Evolutionary conservation across 2,888 invertebrate species (phyloP).

Genomic region (Ptilodon capucinus): DNA sequence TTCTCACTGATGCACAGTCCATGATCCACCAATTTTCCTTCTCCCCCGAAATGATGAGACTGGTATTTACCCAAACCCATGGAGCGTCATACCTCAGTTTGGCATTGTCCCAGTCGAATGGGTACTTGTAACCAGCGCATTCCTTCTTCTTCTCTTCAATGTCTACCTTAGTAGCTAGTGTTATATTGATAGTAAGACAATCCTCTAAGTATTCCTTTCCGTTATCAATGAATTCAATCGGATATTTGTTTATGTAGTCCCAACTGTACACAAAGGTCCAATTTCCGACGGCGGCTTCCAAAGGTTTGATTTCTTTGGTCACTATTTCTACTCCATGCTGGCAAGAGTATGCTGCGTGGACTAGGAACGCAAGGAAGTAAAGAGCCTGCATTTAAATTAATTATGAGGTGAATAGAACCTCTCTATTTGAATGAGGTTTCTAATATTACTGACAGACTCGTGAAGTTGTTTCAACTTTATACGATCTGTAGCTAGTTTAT

Average conservation of each 20-base stretch:
- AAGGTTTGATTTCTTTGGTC: conserved; percentile 1
- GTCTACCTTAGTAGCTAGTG: conserved; percentile 1
- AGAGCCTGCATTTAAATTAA: not conserved
- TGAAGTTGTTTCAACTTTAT: not conserved
- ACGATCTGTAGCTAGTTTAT: not conserved
- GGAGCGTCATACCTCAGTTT: conserved; percentile 13
- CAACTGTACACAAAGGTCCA: conserved; percentile 25
- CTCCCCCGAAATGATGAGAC: not conserved
- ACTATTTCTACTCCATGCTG: conserved; percentile 15
- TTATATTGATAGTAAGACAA: conserved; percentile 13
- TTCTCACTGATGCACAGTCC: conserved; percentile 8
- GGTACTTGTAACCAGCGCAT: conserved; percentile 2
- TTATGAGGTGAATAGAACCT: not conserved
- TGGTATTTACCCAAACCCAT: conserved; percentile 4
- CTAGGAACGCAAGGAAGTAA: conserved; percentile 5
- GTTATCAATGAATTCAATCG: conserved; percentile 2
- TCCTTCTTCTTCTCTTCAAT: conserved; percentile 8
- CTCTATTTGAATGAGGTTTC: not conserved
- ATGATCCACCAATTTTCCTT: conserved; percentile 18
- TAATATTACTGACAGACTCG: not conserved
- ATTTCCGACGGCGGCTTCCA: conserved; percentile 15
- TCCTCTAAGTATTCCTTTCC: not conserved
- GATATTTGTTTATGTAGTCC: conserved; percentile 11
- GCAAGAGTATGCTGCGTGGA: conserved; percentile 10
- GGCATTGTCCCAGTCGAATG: conserved; percentile 21